Evolutionary conservation across 1,140 invertebrate species (phyloP), one percentile per base, ranked within the genome.

Genomic region (Camponotus floridanus): DNA sequence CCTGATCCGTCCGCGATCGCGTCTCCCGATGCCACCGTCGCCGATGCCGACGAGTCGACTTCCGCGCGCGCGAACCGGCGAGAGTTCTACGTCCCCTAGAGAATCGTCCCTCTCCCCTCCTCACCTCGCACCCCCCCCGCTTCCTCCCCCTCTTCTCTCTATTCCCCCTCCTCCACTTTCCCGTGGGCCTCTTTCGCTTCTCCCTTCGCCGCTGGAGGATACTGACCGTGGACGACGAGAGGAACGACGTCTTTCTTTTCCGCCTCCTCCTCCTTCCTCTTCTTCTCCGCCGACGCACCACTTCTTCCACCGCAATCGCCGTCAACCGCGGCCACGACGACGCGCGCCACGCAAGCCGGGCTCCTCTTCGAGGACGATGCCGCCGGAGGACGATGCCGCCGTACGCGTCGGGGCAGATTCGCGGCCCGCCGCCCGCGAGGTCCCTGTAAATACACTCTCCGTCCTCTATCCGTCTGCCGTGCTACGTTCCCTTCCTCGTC

Each of bases 201-300:
- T 31, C 26, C 18, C n/a, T 45, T 26, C 42, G 5, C 8, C 48
- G 39, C 64, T 51, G 65, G 13, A 42, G 61, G 73, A 88, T 89
- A 89, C 88, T 89, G 84, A 89, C 88, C 88, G 68, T 86, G 83
- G 68, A 70, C 81, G 73, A 88, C 86, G 70, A 88, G 48, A 33
- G 88, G 78, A 71, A 89, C 85, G 84, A 86, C 87, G 88, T 89
- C 84, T 62, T 64, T 76, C 71, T 71, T 76, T 76, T 57, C 51
- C 71, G 71, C 81, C 88, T 76, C 76, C 87, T 85, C 76, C 48
- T 67, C 79, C 61, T 67, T 42, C 36, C 21, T n/a, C 57, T 45
- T 42, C 36, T 36, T n/a, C 57, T 48, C 86, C 76, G 71, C 68
- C 87, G 67, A 73, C 80, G 83, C 87, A 87, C 71, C 78, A 76